Evolutionary conservation across 2,113 vertebrate species (phyloP).

Genomic region (Psilopsiagon aurifrons): DNA sequence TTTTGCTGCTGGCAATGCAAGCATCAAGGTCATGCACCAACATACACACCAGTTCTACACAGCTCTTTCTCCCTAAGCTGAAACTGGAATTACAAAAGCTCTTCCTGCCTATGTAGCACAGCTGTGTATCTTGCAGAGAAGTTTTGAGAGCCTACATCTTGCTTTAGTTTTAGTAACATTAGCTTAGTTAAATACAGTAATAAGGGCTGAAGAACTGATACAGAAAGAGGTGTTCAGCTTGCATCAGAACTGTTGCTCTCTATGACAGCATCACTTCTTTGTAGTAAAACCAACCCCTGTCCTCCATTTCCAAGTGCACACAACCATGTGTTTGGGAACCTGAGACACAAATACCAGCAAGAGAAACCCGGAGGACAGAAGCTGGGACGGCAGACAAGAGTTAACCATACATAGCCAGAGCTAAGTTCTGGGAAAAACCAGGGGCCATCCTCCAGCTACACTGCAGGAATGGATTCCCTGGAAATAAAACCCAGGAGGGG

Average conservation of each 20-base stretch:
- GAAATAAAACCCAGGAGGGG: not conserved
- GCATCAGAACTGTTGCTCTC: not conserved
- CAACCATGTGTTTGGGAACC: not conserved
- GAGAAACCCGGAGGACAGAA: not conserved
- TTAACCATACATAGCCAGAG: not conserved
- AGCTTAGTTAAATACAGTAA: not conserved
- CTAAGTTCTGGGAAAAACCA: not conserved
- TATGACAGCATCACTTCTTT: not conserved
- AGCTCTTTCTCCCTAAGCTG: not conserved
- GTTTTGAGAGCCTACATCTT: not conserved
- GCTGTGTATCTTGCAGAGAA: not conserved
- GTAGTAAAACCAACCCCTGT: not conserved
- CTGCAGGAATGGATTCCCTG: not conserved
- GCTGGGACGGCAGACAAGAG: not conserved
- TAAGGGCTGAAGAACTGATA: not conserved
- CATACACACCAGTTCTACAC: not conserved
- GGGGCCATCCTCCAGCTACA: not conserved
- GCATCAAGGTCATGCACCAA: not conserved
- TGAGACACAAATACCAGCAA: not conserved
- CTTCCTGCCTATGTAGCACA: not conserved
- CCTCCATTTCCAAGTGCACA: not conserved
- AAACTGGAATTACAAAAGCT: not conserved
- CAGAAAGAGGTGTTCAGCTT: not conserved
- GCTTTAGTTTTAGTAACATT: not conserved
- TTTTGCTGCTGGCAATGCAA: not conserved